phyloP scores from a whole-genome alignment of 2,888 invertebrate species.

The Sarcophaga rosellei region DNA sequence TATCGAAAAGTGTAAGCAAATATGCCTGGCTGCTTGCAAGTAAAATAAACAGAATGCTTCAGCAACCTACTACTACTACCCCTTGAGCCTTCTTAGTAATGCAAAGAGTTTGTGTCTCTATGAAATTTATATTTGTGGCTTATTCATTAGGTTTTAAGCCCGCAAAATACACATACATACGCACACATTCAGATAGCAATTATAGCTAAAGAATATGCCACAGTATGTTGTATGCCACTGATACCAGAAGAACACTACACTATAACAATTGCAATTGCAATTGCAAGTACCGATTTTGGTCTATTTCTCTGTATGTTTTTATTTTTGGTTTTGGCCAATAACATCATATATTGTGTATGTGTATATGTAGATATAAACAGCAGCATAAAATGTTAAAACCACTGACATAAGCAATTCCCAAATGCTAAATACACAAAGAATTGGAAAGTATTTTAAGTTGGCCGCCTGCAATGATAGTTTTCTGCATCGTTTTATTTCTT shows the following conservation, averaged over 20 bases:
- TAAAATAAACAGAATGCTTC: neutral
- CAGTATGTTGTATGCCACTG: constrained; percentile 28
- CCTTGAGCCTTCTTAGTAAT: neutral
- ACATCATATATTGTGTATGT: constrained; percentile 32
- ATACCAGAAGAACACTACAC: neutral
- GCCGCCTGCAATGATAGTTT: constrained; percentile 63
- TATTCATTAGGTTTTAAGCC: constrained; percentile 53
- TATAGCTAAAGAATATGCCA: constrained; percentile 35
- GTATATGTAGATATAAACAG: constrained; percentile 33
- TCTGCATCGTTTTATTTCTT: neutral
- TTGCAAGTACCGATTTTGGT: constrained; percentile 30
- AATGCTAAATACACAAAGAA: constrained; percentile 58
- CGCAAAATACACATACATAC: constrained; percentile 11
- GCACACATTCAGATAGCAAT: neutral
- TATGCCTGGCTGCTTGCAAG: constrained; percentile 49
- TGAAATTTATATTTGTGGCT: constrained; percentile 62
- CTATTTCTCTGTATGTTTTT: too few relatives aligned
- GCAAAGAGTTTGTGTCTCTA: constrained; percentile 24
- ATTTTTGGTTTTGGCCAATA: constrained; percentile 32
- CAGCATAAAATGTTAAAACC: constrained; percentile 63
- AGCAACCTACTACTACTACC: neutral
- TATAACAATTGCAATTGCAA: neutral
- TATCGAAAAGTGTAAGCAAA: constrained; percentile 53
- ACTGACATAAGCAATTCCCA: constrained; percentile 68
- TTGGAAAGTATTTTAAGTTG: constrained; percentile 65